Base-by-base conservation (phyloP, 2,113 vertebrate species). In the Dipodomys stephensi region DNA sequence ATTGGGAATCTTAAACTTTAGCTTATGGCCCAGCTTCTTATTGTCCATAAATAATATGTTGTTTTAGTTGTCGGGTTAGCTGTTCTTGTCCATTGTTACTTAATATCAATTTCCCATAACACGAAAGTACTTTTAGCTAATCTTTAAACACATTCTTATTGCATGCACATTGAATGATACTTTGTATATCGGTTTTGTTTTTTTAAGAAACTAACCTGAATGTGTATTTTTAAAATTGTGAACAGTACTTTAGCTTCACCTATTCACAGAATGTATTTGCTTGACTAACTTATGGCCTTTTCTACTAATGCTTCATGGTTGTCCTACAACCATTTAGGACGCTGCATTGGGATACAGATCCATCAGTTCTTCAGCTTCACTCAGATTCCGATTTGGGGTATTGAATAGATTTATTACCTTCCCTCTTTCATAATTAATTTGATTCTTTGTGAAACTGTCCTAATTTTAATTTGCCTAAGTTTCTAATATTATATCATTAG, bases 271-370 rank as follows among this genome's bases (percentile, higher is more conserved):
- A 35, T 98, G 80, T 98, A 96, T 98, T 98, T 98, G 98, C 98
- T 98, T 98, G 93, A 98, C 98, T 99, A 98, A 98, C 98, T 97
- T 98, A 94, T 98, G 97, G 96, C 98, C 98, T 99, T 98, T 99
- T 98, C 99, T 98, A 99, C 99, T 99, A 99, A 99, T 98, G 99
- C 98, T 98, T 98, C 99, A 98, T 99, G 98, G 98, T 99, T 99
- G 99, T 98, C 97, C 98, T 98, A 98, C 98, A 99, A 99, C 99
- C 99, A 99, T 98, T 98, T 99, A 99, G 99, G 99, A 99, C 99
- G 98, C 99, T 99, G 98, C 99, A 99, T 97, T 99, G 99, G 99
- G 99, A 99, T 99, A 99, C 99, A 99, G 99, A 99, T 98, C 99
- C 99, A 96, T 99, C 99, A 98, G 99, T 99, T 98, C 99, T 99